Base-by-base conservation (phyloP, 1,140 invertebrate genomes). In the Hylyphantes graminicola region DNA sequence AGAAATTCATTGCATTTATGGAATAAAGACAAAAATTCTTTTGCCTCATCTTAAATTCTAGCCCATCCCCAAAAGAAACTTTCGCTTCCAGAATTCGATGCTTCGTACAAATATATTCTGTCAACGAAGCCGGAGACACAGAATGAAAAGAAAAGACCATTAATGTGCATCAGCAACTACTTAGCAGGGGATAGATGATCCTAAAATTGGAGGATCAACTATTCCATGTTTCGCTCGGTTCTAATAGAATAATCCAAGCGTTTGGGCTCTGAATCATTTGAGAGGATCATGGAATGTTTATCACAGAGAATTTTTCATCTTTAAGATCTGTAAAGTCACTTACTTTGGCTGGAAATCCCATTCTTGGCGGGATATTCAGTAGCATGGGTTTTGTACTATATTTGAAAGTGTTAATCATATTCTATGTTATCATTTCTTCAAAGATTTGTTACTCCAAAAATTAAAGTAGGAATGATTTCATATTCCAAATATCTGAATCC, bases 161-260 rank as follows among this genome's bases (percentile, higher is more conserved):
- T 53, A 70, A 70, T 70, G 50, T 70, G 54, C 54, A 70, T 35
- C 35, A 35, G 54, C 68, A 48, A 70, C 50, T 70, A 19, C 68
- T 70, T 70, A 70, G 50, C 15, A 15, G 48, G 19, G 19, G 57
- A 57, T 19, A 74, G 72, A 57, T 57, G 54, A 74, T 74, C 72
- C 72, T 19, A 48, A 15, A 35, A 12, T 17, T 74, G 72, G 35
- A 53, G 54, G 72, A 74, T 59, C 17, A 74, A 35, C 35, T 35
- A 35, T 35, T 35, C 35, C 35, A 35, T 35, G 35, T 35, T 35
- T 35, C 35, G 35, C 35, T 35, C 35, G 35, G 35, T 35, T 74
- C 55, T 74, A 74, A 74, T 74, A 57, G 72, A 74, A 74, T 74
- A 74, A 74, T 74, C 72, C 72, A 21, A 10, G 35, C 19, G 55